Base-by-base conservation (phyloP, 2,113 vertebrate genomes). In the Nothocercus julius region DNA sequence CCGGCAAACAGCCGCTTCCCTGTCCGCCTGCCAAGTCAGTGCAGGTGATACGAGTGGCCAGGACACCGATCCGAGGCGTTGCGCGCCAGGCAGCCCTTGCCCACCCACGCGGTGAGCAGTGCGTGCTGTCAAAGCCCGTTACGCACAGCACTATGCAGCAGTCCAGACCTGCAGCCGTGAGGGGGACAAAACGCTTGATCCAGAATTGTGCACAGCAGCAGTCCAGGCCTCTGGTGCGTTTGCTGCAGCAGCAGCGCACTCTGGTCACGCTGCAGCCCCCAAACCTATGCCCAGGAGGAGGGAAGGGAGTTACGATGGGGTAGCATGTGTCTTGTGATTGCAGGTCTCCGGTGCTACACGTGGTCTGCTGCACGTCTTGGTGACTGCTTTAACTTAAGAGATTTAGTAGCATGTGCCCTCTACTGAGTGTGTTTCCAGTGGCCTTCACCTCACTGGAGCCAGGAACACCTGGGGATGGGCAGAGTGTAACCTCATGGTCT, bases 281-380 rank as follows among this genome's bases (percentile, higher is more conserved):
- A 66, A 86, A 79, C 28, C 38, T 9, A 1, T 66, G 42, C 1
- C 1, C 63, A 54, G 78, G 42, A 85, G 56, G 80, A 73, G 30
- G 38, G 74, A 90, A 78, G 36, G 32, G 42, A 83, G 32, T 67
- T 92, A 27, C 56, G 78, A 49, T 34, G 81, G 74, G 54, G 30
- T 78, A n/a, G 44, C 47, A 58, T 86, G 54, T 92, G 78, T 87
- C 76, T 81, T 87, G 81, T 92, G 77, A 36, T 67, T 80, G 70
- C n/a, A 13, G 59, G 24, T 93, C 32, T 13, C 38, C 88, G 51
- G 25, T 76, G 63, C n/a, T 94, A 90, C 22, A 2, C 74, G 42
- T 59, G 83, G 74, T 59, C 22, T 86, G 81, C 67, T 40, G 45
- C 19, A 22, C 62, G 45, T 87, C 34, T 44, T 42, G 32, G 59